Conservation (phyloP, 2,888 invertebrate genomes). For the Trimorus sp. region DNA sequence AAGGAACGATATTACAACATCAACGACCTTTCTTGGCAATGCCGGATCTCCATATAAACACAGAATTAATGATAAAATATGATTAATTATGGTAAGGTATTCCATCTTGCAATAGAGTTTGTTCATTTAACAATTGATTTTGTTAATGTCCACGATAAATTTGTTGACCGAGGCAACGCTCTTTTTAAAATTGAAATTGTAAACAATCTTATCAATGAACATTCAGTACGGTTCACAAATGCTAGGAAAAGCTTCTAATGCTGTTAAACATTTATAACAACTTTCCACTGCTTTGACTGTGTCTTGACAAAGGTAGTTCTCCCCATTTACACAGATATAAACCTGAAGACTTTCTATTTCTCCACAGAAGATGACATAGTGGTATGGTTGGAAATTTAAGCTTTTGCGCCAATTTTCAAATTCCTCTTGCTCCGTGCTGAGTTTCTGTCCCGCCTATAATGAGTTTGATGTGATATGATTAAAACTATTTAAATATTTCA, state of each 20-base stretch:
- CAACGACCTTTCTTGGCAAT: background rate
- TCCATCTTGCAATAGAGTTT: background rate
- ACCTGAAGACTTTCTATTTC: background rate
- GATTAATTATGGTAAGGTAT: background rate
- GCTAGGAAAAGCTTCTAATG: background rate
- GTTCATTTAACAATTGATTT: conserved; percentile 3
- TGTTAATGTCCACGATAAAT: conserved; percentile 3
- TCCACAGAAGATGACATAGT: conserved; percentile 9
- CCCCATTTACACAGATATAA: conserved; percentile 6
- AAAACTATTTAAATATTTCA: background rate
- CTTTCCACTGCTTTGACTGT: conserved; percentile 11
- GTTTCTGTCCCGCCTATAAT: background rate
- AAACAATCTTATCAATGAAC: background rate
- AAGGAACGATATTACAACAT: background rate
- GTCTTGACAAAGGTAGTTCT: conserved; percentile 10
- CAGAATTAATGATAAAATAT: background rate
- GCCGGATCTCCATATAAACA: background rate
- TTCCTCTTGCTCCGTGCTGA: background rate
- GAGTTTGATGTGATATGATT: background rate
- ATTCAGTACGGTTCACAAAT: background rate
- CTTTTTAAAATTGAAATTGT: background rate
- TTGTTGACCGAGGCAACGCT: background rate
- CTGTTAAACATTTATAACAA: conserved; percentile 26
- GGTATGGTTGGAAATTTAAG: background rate
- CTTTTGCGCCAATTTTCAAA: conserved; percentile 6